A percentile compares a stretch with the other conserved stretches of the same genome.
Conservation (phyloP, 2,797 vertebrate species). For the Peromyscus eremicus region DNA sequence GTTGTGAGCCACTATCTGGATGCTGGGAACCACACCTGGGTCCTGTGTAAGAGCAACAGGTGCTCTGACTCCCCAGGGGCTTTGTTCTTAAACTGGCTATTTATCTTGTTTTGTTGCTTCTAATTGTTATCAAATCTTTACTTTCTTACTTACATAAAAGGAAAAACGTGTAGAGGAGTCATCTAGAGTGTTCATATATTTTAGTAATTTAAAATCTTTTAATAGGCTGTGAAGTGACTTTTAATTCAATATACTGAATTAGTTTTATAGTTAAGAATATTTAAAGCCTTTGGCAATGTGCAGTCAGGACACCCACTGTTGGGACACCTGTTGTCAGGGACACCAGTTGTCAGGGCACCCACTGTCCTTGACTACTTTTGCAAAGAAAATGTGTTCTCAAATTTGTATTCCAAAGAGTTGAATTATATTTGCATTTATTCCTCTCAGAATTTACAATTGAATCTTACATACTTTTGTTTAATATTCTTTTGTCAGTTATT, state of each 20-base stretch:
- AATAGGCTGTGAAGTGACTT: slow-evolving; percentile 34
- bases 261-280: slow-evolving; percentile 29
- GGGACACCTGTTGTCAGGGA: neutral
- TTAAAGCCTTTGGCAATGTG: neutral
- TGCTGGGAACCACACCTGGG: neutral
- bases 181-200: slow-evolving; percentile 6
- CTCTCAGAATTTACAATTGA: slow-evolving; percentile 36
- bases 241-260: slow-evolving; percentile 42
- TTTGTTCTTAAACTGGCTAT: neutral
- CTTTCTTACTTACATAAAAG: slow-evolving; percentile 34
- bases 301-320: neutral
- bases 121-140: slow-evolving; percentile 17
- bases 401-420: neutral
- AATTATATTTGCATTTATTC: neutral
- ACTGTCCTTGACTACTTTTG: slow-evolving; percentile 19
- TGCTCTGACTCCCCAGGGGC: neutral
- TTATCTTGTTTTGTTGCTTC: slow-evolving; percentile 42
- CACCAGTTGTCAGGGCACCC: neutral
- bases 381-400: slow-evolving; percentile 26
- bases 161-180: slow-evolving; percentile 5
- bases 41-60: neutral
- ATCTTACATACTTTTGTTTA: neutral
- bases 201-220: slow-evolving; percentile 45
- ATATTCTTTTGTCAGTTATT: slow-evolving; percentile 48
- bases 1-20: neutral